Evolutionary conservation across 2,888 invertebrate species (phyloP).

Genomic region (Notodromas monacha): DNA sequence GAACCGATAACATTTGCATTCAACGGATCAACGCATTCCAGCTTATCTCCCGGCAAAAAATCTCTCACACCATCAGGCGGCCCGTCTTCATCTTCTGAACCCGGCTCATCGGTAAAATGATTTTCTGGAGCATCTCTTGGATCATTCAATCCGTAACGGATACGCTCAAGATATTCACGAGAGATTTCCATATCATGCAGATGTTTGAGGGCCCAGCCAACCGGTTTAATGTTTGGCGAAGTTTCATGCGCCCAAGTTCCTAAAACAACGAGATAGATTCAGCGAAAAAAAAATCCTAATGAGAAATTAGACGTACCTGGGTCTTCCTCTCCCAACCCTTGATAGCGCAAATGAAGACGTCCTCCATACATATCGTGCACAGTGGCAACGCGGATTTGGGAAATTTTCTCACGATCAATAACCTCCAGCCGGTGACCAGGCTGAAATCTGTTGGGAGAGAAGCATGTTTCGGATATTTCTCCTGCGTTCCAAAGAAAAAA

Average conservation of each 20-base stretch:
- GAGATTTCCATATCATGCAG: conserved; percentile 66
- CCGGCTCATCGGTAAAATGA: too few relatives aligned
- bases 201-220: conserved; percentile 73
- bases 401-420: conserved; percentile 78
- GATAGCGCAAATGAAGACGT: conserved; percentile 60
- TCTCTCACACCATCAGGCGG: too few relatives aligned
- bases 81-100: too few relatives aligned
- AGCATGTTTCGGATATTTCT: too few relatives aligned
- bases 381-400: conserved; percentile 52
- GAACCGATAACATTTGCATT: conserved; percentile 77
- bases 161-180: too few relatives aligned
- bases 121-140: too few relatives aligned
- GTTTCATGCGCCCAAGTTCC: conserved; percentile 91
- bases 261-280: conserved; percentile 10
- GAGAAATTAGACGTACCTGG: conserved; percentile 18
- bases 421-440: conserved; percentile 61
- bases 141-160: too few relatives aligned
- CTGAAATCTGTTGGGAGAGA: too few relatives aligned
- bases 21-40: conserved; percentile 87
- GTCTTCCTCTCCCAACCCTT: conserved; percentile 40
- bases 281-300: not conserved
- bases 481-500: too few relatives aligned
- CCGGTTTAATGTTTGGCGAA: conserved; percentile 70
- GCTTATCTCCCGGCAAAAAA: conserved; percentile 63
- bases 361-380: conserved; percentile 71